A percentile compares a stretch with the other conserved stretches of the same genome.
Evolutionary conservation across 1,140 invertebrate genomes (phyloP).

Genomic region (Drosophila willistoni): DNA sequence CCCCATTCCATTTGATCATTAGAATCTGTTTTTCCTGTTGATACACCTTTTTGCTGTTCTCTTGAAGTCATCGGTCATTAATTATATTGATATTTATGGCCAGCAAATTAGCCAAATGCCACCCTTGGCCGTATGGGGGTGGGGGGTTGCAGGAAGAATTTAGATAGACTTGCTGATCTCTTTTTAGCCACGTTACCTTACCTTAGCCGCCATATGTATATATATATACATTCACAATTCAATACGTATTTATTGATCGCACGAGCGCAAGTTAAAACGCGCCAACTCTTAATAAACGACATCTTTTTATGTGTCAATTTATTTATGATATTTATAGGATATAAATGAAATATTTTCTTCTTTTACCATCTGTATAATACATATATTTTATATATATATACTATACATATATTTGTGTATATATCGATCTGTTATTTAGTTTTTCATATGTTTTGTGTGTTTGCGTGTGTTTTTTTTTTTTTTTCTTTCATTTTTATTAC

Average conservation of each 20-base stretch:
- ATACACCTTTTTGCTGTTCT: conserved; percentile 31
- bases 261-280: conserved; percentile 57
- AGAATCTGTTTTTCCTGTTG: not conserved
- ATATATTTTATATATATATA: conserved; percentile 6
- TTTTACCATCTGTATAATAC: not conserved
- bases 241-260: conserved; percentile 52
- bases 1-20: not conserved
- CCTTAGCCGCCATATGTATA: no score
- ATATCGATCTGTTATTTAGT: conserved; percentile 28
- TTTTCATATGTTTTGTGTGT: conserved; percentile 22
- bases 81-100: conserved; percentile 70
- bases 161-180: conserved; percentile 1
- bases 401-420: conserved; percentile 12
- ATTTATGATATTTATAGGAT: conserved; percentile 47
- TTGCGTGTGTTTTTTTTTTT: not conserved
- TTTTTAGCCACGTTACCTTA: conserved; percentile 14
- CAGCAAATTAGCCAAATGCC: conserved; percentile 58
- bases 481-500: conserved; percentile 12
- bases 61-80: conserved; percentile 47
- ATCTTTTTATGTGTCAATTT: conserved; percentile 67
- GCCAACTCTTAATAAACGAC: conserved; percentile 41
- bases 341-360: conserved; percentile 5
- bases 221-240: not conserved
- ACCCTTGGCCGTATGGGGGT: not conserved
- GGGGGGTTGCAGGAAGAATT: not conserved